phyloP scores from a whole-genome alignment of 2,113 vertebrate species.

The Hyaena hyaena region DNA sequence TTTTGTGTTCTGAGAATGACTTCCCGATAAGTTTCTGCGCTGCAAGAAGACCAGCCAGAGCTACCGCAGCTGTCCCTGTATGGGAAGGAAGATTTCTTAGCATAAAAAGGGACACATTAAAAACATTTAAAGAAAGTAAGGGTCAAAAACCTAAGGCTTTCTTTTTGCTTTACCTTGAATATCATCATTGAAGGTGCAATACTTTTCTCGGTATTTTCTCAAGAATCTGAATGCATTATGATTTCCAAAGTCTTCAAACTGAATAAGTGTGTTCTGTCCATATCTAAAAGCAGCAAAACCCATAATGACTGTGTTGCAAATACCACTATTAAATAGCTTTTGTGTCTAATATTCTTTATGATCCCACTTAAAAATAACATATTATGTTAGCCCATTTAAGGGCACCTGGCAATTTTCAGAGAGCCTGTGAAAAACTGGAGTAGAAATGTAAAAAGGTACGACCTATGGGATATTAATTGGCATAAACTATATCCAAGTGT shows the following conservation, averaged over 20 bases:
- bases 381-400: constrained; percentile 17
- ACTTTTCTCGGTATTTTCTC: constrained; percentile 95
- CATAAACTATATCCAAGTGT: neutral
- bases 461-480: neutral
- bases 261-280: constrained; percentile 96
- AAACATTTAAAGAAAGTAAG: fast-evolving
- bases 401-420: constrained; percentile 20
- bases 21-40: constrained; percentile 91
- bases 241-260: constrained; percentile 99
- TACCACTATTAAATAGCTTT: neutral
- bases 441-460: neutral
- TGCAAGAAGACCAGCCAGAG: constrained; percentile 94
- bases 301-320: neutral
- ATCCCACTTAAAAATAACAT: constrained; percentile 6
- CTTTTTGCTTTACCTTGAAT: constrained; percentile 94
- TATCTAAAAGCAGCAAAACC: constrained; percentile 83
- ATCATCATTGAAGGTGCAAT: constrained; percentile 98
- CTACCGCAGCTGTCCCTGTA: constrained; percentile 95
- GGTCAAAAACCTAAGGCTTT: neutral
- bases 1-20: constrained; percentile 92
- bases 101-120: fast-evolving
- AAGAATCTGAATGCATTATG: constrained; percentile 98
- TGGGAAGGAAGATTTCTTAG: neutral
- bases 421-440: neutral
- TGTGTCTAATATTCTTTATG: neutral